Conservation (phyloP, 2,113 vertebrate species). For the Cebus imitator region DNA sequence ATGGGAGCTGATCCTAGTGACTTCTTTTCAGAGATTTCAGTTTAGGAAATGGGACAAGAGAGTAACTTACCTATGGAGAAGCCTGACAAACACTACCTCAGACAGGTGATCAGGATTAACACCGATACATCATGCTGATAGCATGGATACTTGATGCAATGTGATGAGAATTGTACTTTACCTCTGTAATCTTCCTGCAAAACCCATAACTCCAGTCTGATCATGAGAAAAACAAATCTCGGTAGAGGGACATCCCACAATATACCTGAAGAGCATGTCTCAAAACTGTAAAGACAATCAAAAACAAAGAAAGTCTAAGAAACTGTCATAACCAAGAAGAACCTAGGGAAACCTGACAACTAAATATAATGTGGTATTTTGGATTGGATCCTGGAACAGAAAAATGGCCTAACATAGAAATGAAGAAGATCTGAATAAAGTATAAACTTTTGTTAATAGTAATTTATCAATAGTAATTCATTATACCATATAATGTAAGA, state of each 20-base stretch:
- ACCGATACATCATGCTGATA: not conserved
- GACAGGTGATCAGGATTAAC: not conserved
- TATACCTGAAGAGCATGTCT: not conserved
- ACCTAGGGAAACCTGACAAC: not conserved
- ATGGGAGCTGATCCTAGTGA: not conserved
- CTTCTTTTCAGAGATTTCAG: not conserved
- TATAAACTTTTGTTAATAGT: not conserved
- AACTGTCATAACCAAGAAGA: not conserved
- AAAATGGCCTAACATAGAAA: not conserved
- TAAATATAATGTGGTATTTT: not conserved
- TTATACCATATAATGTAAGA: not conserved
- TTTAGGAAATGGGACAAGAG: not conserved
- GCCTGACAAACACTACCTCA: not conserved
- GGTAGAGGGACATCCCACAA: not conserved
- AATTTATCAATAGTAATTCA: not conserved
- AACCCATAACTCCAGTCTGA: not conserved
- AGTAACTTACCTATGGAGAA: not conserved
- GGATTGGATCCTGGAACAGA: not conserved
- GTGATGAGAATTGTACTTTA: no score
- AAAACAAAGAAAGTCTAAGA: not conserved
- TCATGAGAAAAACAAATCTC: not conserved
- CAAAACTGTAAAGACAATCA: not conserved
- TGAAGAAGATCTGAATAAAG: not conserved
- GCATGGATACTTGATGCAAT: not conserved
- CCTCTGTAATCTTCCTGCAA: not conserved